These are phyloP conservation scores for Schizaphis graminum DNA, from an alignment of 2,888 invertebrate genomes.

Conservation along the genomic window DNA sequence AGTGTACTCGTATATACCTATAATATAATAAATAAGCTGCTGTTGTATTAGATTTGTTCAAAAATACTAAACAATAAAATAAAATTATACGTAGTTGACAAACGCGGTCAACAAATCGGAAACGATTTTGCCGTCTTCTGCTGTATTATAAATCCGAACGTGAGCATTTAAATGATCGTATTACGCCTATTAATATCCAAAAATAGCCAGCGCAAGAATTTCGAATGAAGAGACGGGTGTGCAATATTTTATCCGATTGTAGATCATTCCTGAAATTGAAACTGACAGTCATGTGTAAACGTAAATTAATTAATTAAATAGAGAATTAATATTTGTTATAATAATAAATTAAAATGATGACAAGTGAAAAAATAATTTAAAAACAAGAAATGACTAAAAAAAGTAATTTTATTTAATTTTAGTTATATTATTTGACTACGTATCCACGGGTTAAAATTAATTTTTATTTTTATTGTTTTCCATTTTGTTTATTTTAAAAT, in stretches of 20 bases:
- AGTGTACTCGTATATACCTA: too few species aligned
- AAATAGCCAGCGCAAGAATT: neutral
- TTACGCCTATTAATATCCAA: neutral
- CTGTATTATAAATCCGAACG: neutral
- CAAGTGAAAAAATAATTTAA: too few species aligned
- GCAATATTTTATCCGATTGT: neutral
- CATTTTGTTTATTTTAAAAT: too few species aligned
- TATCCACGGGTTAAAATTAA: too few species aligned
- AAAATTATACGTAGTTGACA: neutral
- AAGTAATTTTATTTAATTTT: too few species aligned
- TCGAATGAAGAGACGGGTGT: neutral
- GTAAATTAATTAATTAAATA: too few species aligned
- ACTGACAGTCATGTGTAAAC: too few species aligned
- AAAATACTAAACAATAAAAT: neutral
- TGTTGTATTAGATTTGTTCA: neutral
- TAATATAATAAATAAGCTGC: neutral
- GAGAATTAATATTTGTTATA: too few species aligned
- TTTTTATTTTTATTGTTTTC: too few species aligned
- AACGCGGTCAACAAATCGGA: neutral
- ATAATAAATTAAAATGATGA: too few species aligned
- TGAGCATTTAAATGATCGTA: constrained; percentile 4
- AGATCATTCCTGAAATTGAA: neutral
- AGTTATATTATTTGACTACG: too few species aligned
- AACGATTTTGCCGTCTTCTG: neutral
- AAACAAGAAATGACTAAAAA: too few species aligned